Base-by-base conservation (phyloP, 2,113 vertebrate species). In the Silurus asotus region DNA sequence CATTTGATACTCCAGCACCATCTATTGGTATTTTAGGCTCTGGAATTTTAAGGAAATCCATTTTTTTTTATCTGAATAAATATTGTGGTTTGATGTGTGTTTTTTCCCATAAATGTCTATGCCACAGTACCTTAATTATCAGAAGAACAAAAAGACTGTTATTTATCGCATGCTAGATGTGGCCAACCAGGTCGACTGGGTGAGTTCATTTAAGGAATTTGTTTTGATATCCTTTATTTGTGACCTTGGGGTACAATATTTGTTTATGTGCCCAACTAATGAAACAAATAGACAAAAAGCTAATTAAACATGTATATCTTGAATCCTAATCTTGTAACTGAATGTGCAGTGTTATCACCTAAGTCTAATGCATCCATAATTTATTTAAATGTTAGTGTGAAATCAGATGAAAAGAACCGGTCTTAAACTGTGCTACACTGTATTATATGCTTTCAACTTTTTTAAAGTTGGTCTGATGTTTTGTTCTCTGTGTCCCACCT, bases 111-210 rank as follows among this genome's bases (percentile, higher is more conserved):
- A 15, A 0, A 84, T 65, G 58, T 28, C 19, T 87, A 80, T 49
- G 4, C 87, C 69, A 7, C 87, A 99, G 98, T 97, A 95, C 72
- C 89, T 95, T 87, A 94, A 93, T 84, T 95, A 96, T 87, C 93
- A 92, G 13, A 93, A 91, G 88, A 91, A 91, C 92, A 93, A 96
- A 17, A 94, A 94, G 8, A 94, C 88, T 0, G 91, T 97, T 74
- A 93, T 88, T 82, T 96, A 95, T 28, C 95, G 97, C 4, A 94
- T 96, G 88, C 85, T 98, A 91, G 97, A 98, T 83, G 96, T 97
- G 13, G 96, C 96, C 89, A 95, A 96, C 90, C 95, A 97, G 90
- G 93, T 99, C 89, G 97, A 99, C 65, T 93, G 92, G 90, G 98
- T 99, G 91, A 96, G 97, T 89, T 1, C 17, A 61, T 23, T 61